A percentile compares a stretch with the other conserved stretches of the same genome.
These are phyloP conservation scores for Labeo rohita DNA, from an alignment of 2,113 vertebrate genomes.

Conservation along the genomic window DNA sequence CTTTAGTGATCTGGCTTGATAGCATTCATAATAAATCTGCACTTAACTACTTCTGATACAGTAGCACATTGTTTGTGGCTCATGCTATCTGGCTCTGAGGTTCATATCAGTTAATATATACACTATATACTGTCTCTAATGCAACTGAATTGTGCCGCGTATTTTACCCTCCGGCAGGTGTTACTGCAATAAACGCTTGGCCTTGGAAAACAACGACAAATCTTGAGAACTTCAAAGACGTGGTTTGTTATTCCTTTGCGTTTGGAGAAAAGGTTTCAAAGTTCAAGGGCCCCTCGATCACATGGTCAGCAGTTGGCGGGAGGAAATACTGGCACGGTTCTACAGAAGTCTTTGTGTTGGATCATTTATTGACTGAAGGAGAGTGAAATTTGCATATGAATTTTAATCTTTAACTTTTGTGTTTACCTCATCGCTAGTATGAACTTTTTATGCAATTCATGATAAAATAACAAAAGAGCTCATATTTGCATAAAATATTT, in stretches of 20 bases:
- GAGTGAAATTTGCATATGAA: constrained; percentile 74
- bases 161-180: constrained; percentile 63
- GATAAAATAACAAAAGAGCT: not conserved
- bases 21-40: not conserved
- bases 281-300: constrained; percentile 60
- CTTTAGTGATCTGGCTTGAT: not conserved
- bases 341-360: constrained; percentile 22
- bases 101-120: constrained; percentile 23
- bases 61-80: constrained; percentile 13
- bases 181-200: constrained; percentile 62
- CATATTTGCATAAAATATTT: constrained; percentile 47
- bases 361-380: constrained; percentile 54
- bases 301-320: not conserved
- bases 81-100: not conserved
- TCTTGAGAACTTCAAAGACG: not conserved
- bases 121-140: not conserved
- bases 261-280: constrained; percentile 67
- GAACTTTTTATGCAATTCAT: constrained; percentile 38
- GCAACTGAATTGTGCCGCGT: not conserved
- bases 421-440: constrained; percentile 69
- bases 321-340: not conserved
- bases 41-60: not conserved
- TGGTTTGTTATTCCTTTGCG: constrained; percentile 57
- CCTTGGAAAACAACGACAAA: constrained; percentile 54
- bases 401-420: constrained; percentile 74